Percentiles rank a stretch among this genome's conserved stretches.
Evolutionary conservation across 2,797 vertebrate genomes (phyloP).

Genomic region (Pseudochaenichthys georgianus): DNA sequence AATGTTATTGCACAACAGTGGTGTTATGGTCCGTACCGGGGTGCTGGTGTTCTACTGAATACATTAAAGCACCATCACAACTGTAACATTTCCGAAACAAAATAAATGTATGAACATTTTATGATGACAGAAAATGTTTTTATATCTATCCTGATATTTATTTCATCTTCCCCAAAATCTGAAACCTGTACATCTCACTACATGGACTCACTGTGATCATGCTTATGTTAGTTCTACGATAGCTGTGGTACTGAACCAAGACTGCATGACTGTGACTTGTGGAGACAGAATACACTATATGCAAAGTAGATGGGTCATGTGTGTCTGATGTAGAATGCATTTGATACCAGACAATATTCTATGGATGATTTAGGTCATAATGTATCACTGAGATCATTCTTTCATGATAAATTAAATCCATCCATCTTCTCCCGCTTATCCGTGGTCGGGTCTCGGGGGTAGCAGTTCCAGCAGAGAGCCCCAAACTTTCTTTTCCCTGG

Average conservation of each 20-base stretch:
- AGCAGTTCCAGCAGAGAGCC: no score
- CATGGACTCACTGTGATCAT: not conserved
- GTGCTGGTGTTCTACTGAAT: no score
- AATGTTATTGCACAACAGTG: no score
- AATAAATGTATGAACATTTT: not conserved
- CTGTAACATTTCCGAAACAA: not conserved
- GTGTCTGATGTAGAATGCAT: not conserved
- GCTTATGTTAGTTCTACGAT: not conserved
- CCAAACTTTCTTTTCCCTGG: no score
- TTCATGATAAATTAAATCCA: no score
- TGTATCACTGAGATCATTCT: not conserved
- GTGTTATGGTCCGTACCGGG: no score
- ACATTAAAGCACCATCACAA: not conserved
- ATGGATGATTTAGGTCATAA: not conserved
- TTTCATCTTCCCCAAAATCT: not conserved
- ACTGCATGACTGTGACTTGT: not conserved
- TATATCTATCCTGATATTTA: no score
- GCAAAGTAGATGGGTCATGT: not conserved
- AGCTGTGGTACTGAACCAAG: not conserved
- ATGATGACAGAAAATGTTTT: not conserved
- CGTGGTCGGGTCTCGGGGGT: no score
- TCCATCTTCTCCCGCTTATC: no score
- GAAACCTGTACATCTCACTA: not conserved
- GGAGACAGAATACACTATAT: not conserved
- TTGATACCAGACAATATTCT: not conserved